Percentiles rank a stretch among this genome's conserved stretches.
Evolutionary conservation across 2,888 invertebrate species (phyloP).

Genomic region (Ptychoptera albimana): DNA sequence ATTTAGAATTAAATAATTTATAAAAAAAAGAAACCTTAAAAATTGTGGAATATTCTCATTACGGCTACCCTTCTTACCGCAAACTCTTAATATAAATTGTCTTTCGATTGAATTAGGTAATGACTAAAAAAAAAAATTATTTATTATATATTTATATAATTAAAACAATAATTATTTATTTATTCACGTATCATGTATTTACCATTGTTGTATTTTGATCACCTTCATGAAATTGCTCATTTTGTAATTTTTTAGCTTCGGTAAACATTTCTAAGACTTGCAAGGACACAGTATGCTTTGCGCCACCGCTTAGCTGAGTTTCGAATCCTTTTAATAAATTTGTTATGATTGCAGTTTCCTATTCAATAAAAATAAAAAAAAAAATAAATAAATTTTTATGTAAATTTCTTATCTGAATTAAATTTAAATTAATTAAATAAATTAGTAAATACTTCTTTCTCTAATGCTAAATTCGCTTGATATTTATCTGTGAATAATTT

Average conservation of each 20-base stretch:
- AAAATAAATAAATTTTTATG: not conserved
- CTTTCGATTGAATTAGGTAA: conserved; percentile 22
- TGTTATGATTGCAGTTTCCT: conserved; percentile 9
- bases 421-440: no score
- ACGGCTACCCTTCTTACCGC: conserved; percentile 22
- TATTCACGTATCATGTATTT: not conserved
- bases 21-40: conserved; percentile 12
- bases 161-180: not conserved
- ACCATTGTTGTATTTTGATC: conserved; percentile 6
- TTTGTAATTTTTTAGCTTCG: conserved; percentile 10
- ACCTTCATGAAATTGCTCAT: conserved; percentile 9
- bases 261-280: conserved; percentile 12
- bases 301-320: conserved; percentile 9
- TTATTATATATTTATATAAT: conserved; percentile 2
- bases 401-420: no score
- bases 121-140: conserved; percentile 8
- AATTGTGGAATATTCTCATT: conserved; percentile 26
- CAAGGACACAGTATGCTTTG: conserved; percentile 10
- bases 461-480: no score
- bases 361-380: not conserved
- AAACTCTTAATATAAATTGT: conserved; percentile 33
- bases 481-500: conserved; percentile 10
- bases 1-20: no score
- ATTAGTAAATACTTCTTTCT: no score
- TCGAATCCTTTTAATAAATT: conserved; percentile 11